Evolutionary conservation across 92 coral and sea anemone genomes (phyloP).

Genomic region (Parazoanthus swiftii): DNA sequence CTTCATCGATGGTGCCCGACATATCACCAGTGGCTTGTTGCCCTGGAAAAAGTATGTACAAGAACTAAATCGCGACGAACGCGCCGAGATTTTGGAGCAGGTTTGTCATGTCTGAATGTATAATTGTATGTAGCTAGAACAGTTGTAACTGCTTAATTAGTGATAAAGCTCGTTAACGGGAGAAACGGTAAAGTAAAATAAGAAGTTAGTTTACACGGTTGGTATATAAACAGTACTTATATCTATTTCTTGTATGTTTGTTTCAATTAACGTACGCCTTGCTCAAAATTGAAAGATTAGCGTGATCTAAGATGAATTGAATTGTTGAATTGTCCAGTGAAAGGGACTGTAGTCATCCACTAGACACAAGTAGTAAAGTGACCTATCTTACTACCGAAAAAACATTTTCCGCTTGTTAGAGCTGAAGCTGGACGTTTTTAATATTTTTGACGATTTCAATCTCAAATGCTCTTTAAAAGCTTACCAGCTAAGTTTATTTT

Average conservation of each 20-base stretch:
- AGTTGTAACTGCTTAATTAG: not conserved
- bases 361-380: too few species aligned
- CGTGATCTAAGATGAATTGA: not conserved
- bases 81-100: not conserved
- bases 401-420: too few species aligned
- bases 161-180: not conserved
- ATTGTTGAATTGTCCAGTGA: not conserved
- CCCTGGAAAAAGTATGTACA: slow-evolving; percentile 9
- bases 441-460: not conserved
- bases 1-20: slow-evolving; percentile 33
- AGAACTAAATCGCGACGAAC: not conserved
- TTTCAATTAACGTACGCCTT: not conserved
- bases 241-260: not conserved
- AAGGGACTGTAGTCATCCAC: too few species aligned
- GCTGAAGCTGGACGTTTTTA: too few species aligned
- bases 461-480: not conserved
- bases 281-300: not conserved
- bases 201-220: too few species aligned
- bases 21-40: slow-evolving; percentile 10
- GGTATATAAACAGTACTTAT: too few species aligned
- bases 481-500: not conserved
- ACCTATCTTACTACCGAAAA: too few species aligned
- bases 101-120: not conserved
- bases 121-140: not conserved
- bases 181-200: not conserved